A percentile compares a stretch with the other conserved stretches of the same genome.
These are phyloP conservation scores for Sander lucioperca DNA, from an alignment of 2,113 vertebrate species.

Conservation along the genomic window DNA sequence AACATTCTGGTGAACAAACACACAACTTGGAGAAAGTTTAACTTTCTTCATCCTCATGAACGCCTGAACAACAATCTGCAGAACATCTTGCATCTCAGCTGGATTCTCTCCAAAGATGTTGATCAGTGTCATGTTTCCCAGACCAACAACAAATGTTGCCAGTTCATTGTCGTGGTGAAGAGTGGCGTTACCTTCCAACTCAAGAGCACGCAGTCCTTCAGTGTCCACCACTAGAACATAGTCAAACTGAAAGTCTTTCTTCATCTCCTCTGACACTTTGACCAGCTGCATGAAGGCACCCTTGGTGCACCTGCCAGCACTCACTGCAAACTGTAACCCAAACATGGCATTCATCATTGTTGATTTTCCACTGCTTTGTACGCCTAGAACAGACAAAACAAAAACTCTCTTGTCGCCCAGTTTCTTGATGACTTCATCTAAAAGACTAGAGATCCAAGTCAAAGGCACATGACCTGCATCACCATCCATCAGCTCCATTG, in stretches of 20 bases:
- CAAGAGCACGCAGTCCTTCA: slow-evolving; percentile 61
- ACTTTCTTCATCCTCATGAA: slow-evolving; percentile 70
- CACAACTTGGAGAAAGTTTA: slow-evolving; percentile 59
- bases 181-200: slow-evolving; percentile 8
- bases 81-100: slow-evolving; percentile 66
- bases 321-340: slow-evolving; percentile 83
- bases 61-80: slow-evolving; percentile 70
- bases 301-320: slow-evolving; percentile 82
- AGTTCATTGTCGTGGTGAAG: slow-evolving; percentile 44
- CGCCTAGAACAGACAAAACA: slow-evolving; percentile 85
- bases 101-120: slow-evolving; percentile 68
- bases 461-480: slow-evolving; percentile 86
- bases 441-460: slow-evolving; percentile 82
- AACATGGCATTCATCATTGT: slow-evolving; percentile 81
- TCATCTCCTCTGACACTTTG: slow-evolving; percentile 57
- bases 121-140: slow-evolving; percentile 66
- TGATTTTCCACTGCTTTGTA: slow-evolving; percentile 87
- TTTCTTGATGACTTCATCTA: slow-evolving; percentile 80
- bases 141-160: slow-evolving; percentile 66
- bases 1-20: slow-evolving; percentile 69
- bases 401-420: slow-evolving; percentile 82
- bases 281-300: slow-evolving; percentile 83
- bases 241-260: slow-evolving; percentile 19
- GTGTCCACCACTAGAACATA: slow-evolving; percentile 60
- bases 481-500: slow-evolving; percentile 88